Evolutionary conservation across 2,113 vertebrate species (phyloP), one percentile per base, ranked within the genome.

Genomic region (Sakesphorus luctuosus): DNA sequence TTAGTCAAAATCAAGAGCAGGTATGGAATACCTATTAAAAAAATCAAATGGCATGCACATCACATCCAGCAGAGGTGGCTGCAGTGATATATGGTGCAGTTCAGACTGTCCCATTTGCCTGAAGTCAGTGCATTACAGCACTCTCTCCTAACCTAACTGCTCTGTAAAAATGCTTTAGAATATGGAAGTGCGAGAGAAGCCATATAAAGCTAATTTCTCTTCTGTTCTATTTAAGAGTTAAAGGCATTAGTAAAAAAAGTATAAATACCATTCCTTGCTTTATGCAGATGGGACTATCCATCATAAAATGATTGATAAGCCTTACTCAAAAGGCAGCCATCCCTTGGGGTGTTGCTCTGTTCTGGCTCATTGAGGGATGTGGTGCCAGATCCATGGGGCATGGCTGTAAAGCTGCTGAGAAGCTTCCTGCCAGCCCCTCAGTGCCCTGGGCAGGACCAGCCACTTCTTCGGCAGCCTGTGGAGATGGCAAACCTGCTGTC

Each of bases 331-430:
- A 93, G 58, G 46, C 55, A 83, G n/a, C 18, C 25, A 80, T 38
- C 10, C n/a, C 31, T 69, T 23, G 46, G 16, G 7, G 13, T 28
- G 20, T 33, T 59, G 11, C 36, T 50, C 31, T 68, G 24, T 56
- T 29, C 24, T 2, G 2, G 18, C 35, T 52, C 3, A 1, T 25
- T 20, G 67, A 66, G 25, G 36, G 50, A 28, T 0, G 1, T 0
- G 0, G 11, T 28, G 11, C 29, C 11, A 28, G 19, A 40, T 3
- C 49, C 36, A 21, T 1, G 3, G 16, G 13, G 14, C 26, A 36
- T 0, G 0, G 55, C 59, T 56, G 19, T 6, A 9, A 28, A 58
- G 7, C 36, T 25, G 5, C 9, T 80, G 38, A 11, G 17, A 71
- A 6, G 0, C 2, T 71, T 33, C 12, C 7, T 3, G 1, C 1